These are phyloP conservation scores for Malthinus seriepunctatus DNA, from an alignment of 2,888 invertebrate species.

Conservation along the genomic window DNA sequence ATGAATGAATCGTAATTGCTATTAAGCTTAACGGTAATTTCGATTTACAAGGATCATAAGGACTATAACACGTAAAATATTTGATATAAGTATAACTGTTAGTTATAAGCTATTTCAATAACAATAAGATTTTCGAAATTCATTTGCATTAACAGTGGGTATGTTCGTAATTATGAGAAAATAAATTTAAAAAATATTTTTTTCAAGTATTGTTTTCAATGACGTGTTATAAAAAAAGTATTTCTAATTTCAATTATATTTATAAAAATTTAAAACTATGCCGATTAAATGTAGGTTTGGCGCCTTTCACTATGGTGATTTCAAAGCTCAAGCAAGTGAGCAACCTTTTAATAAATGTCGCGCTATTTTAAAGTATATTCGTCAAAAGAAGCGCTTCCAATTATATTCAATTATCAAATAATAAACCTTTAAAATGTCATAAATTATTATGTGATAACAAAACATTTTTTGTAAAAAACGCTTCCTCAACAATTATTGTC, in stretches of 20 bases:
- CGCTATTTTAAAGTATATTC: conserved; percentile 10
- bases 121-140: conserved; percentile 5
- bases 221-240: conserved; percentile 1
- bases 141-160: background rate
- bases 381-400: background rate
- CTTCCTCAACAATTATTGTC: too few species aligned
- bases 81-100: background rate
- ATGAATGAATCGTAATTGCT: conserved; percentile 19
- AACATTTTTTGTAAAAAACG: too few species aligned
- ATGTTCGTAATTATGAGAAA: conserved; percentile 12
- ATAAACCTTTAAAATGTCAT: too few species aligned
- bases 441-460: too few species aligned
- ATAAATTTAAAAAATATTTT: background rate
- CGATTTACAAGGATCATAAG: background rate
- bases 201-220: conserved; percentile 3
- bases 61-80: too few species aligned
- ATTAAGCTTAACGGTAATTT: conserved; percentile 19
- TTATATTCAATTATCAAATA: too few species aligned
- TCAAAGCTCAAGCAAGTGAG: conserved; percentile 27
- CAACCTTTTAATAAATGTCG: conserved; percentile 30
- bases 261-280: conserved; percentile 1
- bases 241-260: conserved; percentile 1
- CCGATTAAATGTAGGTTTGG: conserved; percentile 8
- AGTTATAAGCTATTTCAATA: conserved; percentile 5
- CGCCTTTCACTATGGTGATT: conserved; percentile 34